Evolutionary conservation across 2,113 vertebrate genomes (phyloP).

Genomic region (Suricata suricatta): DNA sequence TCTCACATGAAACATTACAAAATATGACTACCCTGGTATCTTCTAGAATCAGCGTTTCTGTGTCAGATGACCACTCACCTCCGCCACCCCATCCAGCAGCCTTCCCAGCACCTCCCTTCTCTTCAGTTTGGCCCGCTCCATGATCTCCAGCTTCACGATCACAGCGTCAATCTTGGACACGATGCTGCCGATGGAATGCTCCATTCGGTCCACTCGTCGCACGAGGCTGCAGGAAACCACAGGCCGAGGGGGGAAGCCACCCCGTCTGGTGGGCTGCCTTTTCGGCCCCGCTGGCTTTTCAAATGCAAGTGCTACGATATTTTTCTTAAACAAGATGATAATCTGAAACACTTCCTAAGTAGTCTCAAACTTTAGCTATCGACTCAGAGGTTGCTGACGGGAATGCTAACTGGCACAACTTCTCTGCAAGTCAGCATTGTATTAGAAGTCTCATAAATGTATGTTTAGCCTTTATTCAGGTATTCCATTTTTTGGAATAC

Average conservation of each 20-base stretch:
- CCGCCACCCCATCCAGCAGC: constrained; percentile 93
- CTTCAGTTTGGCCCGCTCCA: constrained; percentile 96
- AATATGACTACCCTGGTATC: not conserved
- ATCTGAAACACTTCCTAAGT: not conserved
- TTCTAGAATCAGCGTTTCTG: not conserved
- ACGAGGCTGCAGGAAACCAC: constrained; percentile 88
- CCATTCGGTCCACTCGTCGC: constrained; percentile 96
- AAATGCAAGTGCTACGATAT: not conserved
- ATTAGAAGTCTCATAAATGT: not conserved
- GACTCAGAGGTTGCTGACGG: not conserved
- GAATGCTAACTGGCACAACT: not conserved
- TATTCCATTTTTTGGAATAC: not conserved
- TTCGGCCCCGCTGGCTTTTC: fast-evolving
- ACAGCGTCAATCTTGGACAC: constrained; percentile 98
- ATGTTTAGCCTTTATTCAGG: not conserved
- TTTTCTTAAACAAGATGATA: not conserved
- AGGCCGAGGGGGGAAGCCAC: not conserved
- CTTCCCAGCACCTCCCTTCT: constrained; percentile 94
- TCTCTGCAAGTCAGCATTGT: not conserved
- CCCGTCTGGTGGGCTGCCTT: fast-evolving
- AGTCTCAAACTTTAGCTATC: not conserved
- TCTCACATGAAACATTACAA: not conserved
- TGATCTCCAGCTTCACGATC: constrained; percentile 96
- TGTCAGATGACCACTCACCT: constrained; percentile 84
- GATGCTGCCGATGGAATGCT: constrained; percentile 98